phyloP scores from a whole-genome alignment of 2,888 invertebrate genomes.

The Pediacus dermestoides region DNA sequence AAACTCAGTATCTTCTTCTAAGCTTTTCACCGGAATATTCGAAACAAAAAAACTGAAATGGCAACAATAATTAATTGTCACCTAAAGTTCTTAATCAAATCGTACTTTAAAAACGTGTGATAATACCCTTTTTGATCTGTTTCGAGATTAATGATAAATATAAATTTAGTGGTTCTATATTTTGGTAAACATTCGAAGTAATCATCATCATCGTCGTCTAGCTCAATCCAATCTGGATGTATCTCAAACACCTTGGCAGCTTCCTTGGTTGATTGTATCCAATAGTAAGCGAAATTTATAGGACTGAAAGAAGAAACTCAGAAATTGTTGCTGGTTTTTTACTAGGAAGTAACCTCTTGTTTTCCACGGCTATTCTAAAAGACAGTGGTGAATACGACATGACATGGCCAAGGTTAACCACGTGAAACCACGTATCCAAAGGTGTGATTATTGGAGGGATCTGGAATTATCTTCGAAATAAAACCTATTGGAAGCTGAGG shows the following conservation, averaged over 20 bases:
- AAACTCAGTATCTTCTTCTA: slow-evolving; percentile 28
- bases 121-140: slow-evolving; percentile 34
- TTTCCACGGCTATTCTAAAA: slow-evolving; percentile 29
- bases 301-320: slow-evolving; percentile 25
- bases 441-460: slow-evolving; percentile 16
- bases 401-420: too few species aligned
- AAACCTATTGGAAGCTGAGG: too few species aligned
- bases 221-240: slow-evolving; percentile 29
- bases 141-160: slow-evolving; percentile 32
- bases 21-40: slow-evolving; percentile 43
- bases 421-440: too few species aligned
- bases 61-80: slow-evolving; percentile 12
- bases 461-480: slow-evolving; percentile 18
- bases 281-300: slow-evolving; percentile 32
- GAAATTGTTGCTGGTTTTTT: slow-evolving; percentile 6
- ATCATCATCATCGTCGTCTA: slow-evolving; percentile 33
- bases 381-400: too few species aligned
- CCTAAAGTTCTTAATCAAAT: slow-evolving; percentile 7
- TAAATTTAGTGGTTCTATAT: slow-evolving; percentile 37
- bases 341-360: slow-evolving; percentile 28
- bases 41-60: slow-evolving; percentile 41
- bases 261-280: slow-evolving; percentile 28
- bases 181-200: slow-evolving; percentile 37
- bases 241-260: slow-evolving; percentile 10
- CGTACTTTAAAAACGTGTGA: slow-evolving; percentile 40